Percentiles rank a stretch among this genome's conserved stretches.
Evolutionary conservation across 1,140 invertebrate species (phyloP).

Genomic region (Pentalonia nigronervosa): DNA sequence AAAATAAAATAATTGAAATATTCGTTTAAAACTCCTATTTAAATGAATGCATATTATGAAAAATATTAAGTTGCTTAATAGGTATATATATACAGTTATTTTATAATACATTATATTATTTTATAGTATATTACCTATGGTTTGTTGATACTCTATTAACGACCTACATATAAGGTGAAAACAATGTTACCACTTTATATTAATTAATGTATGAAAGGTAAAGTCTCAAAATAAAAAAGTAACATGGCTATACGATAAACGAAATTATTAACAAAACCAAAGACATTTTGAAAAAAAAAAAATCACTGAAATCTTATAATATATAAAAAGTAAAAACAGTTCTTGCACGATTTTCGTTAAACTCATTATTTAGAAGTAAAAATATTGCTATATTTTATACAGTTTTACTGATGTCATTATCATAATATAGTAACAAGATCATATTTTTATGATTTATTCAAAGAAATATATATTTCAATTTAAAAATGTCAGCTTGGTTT

Average conservation of each 20-base stretch:
- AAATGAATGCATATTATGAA: not conserved
- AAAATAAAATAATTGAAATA: not conserved
- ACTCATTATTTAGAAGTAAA: not conserved
- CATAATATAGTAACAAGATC: not conserved
- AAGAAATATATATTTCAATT: slow-evolving; percentile 15
- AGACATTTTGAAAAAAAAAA: not conserved
- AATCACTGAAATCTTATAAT: not conserved
- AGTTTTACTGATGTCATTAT: not conserved
- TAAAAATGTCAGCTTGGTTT: not conserved
- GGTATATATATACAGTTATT: too few relatives aligned
- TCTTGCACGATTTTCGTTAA: not conserved
- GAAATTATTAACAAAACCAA: not conserved
- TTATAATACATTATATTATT: too few relatives aligned
- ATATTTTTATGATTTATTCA: not conserved
- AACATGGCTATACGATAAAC: not conserved
- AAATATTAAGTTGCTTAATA: not conserved
- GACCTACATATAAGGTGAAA: not conserved
- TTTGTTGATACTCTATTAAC: not conserved
- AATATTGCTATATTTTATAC: not conserved
- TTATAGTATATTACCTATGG: not conserved
- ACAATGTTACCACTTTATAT: not conserved
- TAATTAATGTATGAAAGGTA: not conserved
- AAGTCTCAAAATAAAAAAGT: not conserved
- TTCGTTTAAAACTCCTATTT: not conserved
- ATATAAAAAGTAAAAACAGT: not conserved